Percentiles rank a stretch among this genome's conserved stretches.
These are phyloP conservation scores for Poeciliopsis turneri DNA, from an alignment of 2,797 vertebrate species.

Conservation along the genomic window DNA sequence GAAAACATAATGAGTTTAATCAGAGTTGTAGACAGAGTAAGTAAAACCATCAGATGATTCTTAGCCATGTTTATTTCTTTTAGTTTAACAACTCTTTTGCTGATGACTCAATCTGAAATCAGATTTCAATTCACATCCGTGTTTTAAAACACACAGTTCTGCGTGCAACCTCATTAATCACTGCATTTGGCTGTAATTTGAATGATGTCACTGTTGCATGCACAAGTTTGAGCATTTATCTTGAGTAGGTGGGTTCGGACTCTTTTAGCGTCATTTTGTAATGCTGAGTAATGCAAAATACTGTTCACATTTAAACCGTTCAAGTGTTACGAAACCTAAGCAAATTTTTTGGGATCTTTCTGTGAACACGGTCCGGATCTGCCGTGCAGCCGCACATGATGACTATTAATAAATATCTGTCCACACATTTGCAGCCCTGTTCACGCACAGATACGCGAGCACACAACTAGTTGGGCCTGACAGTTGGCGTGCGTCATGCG, in stretches of 20 bases:
- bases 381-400: slow-evolving; percentile 1
- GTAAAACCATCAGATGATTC: slow-evolving; percentile 14
- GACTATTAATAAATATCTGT: slow-evolving; percentile 18
- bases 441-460: slow-evolving; percentile 16
- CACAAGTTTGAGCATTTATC: slow-evolving; percentile 43
- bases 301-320: background rate
- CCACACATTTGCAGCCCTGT: slow-evolving; percentile 27
- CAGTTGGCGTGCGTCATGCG: slow-evolving; percentile 71
- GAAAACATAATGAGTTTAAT: background rate
- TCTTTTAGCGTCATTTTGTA: slow-evolving; percentile 37
- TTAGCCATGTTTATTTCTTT: slow-evolving; percentile 12
- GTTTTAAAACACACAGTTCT: slow-evolving; percentile 19
- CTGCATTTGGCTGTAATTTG: slow-evolving; percentile 24
- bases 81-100: background rate
- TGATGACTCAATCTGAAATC: slow-evolving; percentile 12
- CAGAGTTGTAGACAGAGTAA: slow-evolving; percentile 4
- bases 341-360: background rate
- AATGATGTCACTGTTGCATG: slow-evolving; percentile 25
- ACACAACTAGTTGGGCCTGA: slow-evolving; percentile 45
- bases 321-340: background rate
- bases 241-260: slow-evolving; percentile 49
- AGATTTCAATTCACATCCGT: background rate
- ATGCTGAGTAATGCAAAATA: background rate
- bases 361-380: slow-evolving; percentile 2
- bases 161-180: slow-evolving; percentile 44